These are phyloP conservation scores for Dicaeum eximium DNA, from an alignment of 2,113 vertebrate species.

Conservation along the genomic window DNA sequence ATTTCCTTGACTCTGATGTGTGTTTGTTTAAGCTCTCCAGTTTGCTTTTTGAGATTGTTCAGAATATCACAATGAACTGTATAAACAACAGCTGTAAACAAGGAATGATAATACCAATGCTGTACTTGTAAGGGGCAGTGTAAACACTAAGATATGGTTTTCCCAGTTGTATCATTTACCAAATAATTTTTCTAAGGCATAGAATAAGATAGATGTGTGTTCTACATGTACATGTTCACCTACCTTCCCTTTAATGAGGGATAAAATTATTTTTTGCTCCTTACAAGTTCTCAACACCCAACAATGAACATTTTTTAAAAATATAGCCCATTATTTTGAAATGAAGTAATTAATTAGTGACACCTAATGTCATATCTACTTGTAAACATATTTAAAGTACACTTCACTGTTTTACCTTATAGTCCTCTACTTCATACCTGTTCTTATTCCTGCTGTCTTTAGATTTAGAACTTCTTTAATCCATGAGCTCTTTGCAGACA, in stretches of 20 bases:
- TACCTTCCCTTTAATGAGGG: background rate
- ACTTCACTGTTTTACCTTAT: background rate
- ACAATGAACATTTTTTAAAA: background rate
- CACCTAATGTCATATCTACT: fast-evolving
- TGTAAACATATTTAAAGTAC: background rate
- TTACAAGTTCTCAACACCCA: background rate
- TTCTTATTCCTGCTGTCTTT: background rate
- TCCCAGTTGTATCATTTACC: background rate
- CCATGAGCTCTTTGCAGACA: background rate
- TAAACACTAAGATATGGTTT: background rate
- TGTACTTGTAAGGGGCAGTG: background rate
- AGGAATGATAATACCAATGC: background rate
- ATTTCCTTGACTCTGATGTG: background rate
- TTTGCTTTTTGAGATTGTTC: background rate
- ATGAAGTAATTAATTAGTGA: background rate
- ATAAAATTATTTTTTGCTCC: background rate
- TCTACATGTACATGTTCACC: background rate
- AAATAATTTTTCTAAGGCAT: background rate
- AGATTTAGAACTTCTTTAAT: background rate
- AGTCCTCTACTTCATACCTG: background rate
- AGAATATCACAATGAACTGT: background rate
- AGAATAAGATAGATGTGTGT: background rate
- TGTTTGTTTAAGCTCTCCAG: background rate
- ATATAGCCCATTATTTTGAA: background rate
- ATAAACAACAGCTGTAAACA: background rate